Evolutionary conservation across 2,113 vertebrate genomes (phyloP), one percentile per base, ranked within the genome.

Genomic region (Dicaeum eximium): DNA sequence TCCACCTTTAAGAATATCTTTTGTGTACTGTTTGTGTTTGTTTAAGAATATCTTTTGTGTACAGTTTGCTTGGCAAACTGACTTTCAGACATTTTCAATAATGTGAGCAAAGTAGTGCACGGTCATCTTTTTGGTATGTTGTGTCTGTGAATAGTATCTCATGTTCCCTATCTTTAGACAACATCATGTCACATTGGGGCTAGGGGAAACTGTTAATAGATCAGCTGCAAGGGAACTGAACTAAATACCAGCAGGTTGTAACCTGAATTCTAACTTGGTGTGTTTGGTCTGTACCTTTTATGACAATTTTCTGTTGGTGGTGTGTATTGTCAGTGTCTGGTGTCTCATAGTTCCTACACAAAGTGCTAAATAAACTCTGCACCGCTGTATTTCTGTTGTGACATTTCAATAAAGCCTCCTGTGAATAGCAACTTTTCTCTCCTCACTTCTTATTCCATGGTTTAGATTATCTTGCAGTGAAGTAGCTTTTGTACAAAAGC

Each of bases 161-260:
- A 0, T 51, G 71, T 88, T 12, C 71, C 96, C 65, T 80, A 22
- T 92, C 94, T 88, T 88, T 50, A 93, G 85, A 85, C 90, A 93
- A 33, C 78, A n/a, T 71, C 85, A 3, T 72, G 93, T 62, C 92
- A 73, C 38, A 5, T 1, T 72, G 90, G 2, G 31, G 62, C 85
- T 31, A 31, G 72, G 75, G 64, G 80, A 38, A 85, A 42, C 82
- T 73, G 61, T 90, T 94, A 92, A 88, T 62, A 86, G 92, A 80
- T 93, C 50, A 62, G 82, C 40, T 94, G 86, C 82, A 57, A 80
- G 86, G 82, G 88, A 97, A 66, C 91, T 93, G 96, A 94, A 83
- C 92, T 90, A 88, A 90, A 94, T 94, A 75, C 45, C 88, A 88
- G 81, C 81, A 69, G 88, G 57, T 80, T 83, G 75, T 95, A 85